Percentiles rank a stretch among this genome's conserved stretches.
phyloP scores from a whole-genome alignment of 2,797 vertebrate species.

The Mycteria americana region DNA sequence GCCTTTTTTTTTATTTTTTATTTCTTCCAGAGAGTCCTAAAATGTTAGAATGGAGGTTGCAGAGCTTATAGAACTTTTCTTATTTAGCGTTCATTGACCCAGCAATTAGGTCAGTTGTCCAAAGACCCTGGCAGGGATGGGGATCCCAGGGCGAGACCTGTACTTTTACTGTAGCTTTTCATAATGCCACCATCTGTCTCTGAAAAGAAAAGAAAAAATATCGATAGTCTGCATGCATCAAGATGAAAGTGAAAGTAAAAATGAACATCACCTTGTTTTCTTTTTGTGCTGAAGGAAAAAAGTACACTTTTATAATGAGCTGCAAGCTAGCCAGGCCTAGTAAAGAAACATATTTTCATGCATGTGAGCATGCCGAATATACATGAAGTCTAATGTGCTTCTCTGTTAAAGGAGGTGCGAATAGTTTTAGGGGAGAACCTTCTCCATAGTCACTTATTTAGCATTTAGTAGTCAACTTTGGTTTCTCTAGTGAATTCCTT shows the following conservation, averaged over 20 bases:
- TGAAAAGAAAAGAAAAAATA: background rate
- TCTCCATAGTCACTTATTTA: background rate
- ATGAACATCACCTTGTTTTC: background rate
- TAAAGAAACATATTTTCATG: background rate
- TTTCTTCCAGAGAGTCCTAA: background rate
- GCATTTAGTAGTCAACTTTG: background rate
- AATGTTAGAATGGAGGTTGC: background rate
- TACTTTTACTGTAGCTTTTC: background rate
- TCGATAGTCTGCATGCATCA: rapidly evolving
- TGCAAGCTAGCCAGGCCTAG: background rate
- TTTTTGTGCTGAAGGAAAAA: background rate
- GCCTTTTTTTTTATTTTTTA: background rate
- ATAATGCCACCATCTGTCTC: background rate
- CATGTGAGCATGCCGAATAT: background rate
- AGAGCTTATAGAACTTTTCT: background rate
- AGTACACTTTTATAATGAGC: background rate
- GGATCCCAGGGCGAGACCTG: background rate
- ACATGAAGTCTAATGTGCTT: background rate
- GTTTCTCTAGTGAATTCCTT: background rate
- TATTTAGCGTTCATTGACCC: background rate
- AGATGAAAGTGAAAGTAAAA: slow-evolving; percentile 19
- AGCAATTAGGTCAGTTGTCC: background rate
- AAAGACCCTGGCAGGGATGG: background rate
- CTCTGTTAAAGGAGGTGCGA: background rate
- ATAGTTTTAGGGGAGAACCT: background rate